A percentile compares a stretch with the other conserved stretches of the same genome.
These are phyloP conservation scores for Hanleya hanleyi DNA, from an alignment of 2,888 invertebrate genomes.

Conservation along the genomic window DNA sequence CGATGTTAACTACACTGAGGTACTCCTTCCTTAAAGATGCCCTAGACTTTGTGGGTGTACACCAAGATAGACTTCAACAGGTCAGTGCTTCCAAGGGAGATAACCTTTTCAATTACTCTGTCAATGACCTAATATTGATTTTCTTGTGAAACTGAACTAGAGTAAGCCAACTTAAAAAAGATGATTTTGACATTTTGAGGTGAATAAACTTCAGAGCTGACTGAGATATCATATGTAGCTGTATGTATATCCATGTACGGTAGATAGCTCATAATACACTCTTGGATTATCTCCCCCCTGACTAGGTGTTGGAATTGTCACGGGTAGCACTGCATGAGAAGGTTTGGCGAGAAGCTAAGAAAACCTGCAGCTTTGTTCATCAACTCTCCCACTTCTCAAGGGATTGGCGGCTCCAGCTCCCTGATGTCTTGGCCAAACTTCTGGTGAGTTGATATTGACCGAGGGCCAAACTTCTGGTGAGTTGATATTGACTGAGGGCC, in stretches of 20 bases:
- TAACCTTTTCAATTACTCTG: too few species aligned
- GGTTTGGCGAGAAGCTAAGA: slow-evolving; percentile 54
- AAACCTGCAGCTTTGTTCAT: slow-evolving; percentile 61
- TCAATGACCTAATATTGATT: too few species aligned
- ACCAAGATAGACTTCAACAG: slow-evolving; percentile 73
- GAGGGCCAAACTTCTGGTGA: slow-evolving; percentile 68
- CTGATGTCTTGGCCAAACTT: slow-evolving; percentile 61
- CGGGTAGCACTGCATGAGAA: slow-evolving; percentile 44
- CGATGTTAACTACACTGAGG: slow-evolving; percentile 61
- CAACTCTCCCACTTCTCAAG: slow-evolving; percentile 61
- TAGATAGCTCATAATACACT: too few species aligned
- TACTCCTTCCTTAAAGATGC: slow-evolving; percentile 72
- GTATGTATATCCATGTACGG: too few species aligned
- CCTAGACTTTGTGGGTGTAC: slow-evolving; percentile 72
- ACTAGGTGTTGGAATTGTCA: slow-evolving; percentile 55
- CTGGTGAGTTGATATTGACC: slow-evolving; percentile 63
- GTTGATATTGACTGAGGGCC: too few species aligned
- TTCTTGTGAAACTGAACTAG: too few species aligned
- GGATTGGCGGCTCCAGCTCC: slow-evolving; percentile 70
- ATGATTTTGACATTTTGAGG: too few species aligned
- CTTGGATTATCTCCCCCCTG: too few species aligned
- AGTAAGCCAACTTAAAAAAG: too few species aligned
- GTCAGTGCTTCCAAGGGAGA: slow-evolving; percentile 39
- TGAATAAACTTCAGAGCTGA: too few species aligned
- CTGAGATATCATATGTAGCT: too few species aligned